Percentiles rank a stretch among this genome's conserved stretches.
These are phyloP conservation scores for Glyptemys insculpta DNA, from an alignment of 2,797 vertebrate species.

Conservation along the genomic window DNA sequence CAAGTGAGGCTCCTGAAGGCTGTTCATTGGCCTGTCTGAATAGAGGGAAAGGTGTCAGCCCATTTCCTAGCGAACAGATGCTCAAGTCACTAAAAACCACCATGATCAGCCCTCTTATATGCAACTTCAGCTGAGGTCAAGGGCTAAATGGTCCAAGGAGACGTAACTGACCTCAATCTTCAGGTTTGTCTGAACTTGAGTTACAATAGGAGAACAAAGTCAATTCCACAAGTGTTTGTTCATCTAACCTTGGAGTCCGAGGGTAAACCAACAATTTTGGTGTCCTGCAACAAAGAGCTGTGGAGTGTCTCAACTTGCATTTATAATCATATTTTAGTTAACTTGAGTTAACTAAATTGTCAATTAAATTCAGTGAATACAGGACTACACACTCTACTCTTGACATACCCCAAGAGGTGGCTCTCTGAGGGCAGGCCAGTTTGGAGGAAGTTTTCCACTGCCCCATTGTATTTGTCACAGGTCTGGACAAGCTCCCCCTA, in stretches of 20 bases:
- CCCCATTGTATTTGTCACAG: too few relatives aligned
- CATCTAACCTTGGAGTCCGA: background rate
- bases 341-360: conserved; percentile 24
- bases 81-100: background rate
- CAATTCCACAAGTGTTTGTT: conserved; percentile 32
- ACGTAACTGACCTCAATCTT: conserved; percentile 16
- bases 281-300: conserved; percentile 66
- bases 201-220: conserved; percentile 26
- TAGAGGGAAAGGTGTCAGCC: background rate
- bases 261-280: conserved; percentile 44
- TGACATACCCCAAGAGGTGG: conserved; percentile 8
- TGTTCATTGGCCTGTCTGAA: background rate
- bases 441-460: background rate
- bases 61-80: background rate
- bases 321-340: background rate
- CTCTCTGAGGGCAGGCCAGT: background rate
- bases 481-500: too few relatives aligned
- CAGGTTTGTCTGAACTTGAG: background rate
- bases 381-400: background rate
- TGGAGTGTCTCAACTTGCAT: conserved; percentile 34
- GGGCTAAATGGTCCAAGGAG: background rate
- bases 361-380: conserved; percentile 12
- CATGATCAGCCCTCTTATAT: background rate
- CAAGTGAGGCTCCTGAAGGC: background rate
- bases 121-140: conserved; percentile 5